Evolutionary conservation across 2,888 invertebrate genomes (phyloP).

Genomic region (Pachydiplax longipennis): DNA sequence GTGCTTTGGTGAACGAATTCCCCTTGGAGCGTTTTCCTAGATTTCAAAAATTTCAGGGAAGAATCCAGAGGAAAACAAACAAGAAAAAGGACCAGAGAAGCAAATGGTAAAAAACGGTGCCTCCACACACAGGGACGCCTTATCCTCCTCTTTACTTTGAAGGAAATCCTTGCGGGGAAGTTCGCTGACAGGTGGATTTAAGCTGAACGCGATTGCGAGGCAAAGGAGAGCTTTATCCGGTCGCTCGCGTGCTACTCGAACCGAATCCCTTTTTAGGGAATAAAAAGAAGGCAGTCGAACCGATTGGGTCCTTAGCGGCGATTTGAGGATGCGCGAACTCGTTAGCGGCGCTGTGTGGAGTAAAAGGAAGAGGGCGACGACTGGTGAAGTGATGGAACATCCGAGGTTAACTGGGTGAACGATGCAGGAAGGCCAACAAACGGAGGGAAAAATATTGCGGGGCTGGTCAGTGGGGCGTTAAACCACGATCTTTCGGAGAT

Average conservation of each 20-base stretch:
- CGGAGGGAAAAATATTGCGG: neutral
- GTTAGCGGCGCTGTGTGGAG: neutral
- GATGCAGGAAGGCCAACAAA: neutral
- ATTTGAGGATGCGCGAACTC: neutral
- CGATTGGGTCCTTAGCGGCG: neutral
- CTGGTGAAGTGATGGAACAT: neutral
- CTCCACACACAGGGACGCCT: too few relatives aligned
- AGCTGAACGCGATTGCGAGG: neutral
- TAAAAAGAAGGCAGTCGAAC: neutral
- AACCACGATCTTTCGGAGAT: too few relatives aligned
- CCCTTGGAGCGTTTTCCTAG: too few relatives aligned
- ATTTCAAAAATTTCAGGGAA: too few relatives aligned
- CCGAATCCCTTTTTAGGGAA: neutral
- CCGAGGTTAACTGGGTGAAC: neutral
- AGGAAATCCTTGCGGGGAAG: neutral
- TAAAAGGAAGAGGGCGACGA: neutral
- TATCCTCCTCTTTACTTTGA: neutral
- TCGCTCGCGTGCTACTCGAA: neutral
- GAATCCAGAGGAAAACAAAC: too few relatives aligned
- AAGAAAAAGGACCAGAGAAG: too few relatives aligned
- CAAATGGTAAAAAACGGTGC: too few relatives aligned
- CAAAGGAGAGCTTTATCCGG: neutral
- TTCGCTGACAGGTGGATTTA: neutral
- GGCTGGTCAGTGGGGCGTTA: neutral
- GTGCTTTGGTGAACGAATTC: too few relatives aligned